These are phyloP conservation scores for Zaprionus davidi DNA, from an alignment of 1,140 invertebrate species.

Conservation along the genomic window DNA sequence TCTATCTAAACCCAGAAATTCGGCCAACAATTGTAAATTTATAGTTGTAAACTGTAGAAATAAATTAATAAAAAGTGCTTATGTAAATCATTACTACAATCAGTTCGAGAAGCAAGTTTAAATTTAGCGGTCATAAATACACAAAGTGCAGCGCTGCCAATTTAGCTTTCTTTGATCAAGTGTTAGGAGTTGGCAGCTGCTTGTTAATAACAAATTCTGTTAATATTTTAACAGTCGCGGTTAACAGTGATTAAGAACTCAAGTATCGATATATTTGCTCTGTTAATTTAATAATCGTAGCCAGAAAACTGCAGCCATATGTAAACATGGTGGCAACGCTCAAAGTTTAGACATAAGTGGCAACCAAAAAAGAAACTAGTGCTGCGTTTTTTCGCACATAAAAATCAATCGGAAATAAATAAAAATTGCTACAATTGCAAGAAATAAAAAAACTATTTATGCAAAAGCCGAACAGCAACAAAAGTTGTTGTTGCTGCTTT, in stretches of 20 bases:
- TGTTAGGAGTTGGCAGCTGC: too few relatives aligned
- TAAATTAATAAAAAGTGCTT: slow-evolving; percentile 49
- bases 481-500: slow-evolving; percentile 76
- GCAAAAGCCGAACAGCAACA: slow-evolving; percentile 68
- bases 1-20: slow-evolving; percentile 14
- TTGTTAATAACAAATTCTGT: too few relatives aligned
- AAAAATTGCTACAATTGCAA: slow-evolving; percentile 44
- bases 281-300: not conserved
- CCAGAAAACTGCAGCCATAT: slow-evolving; percentile 10
- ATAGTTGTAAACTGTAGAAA: slow-evolving; percentile 40
- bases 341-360: slow-evolving; percentile 35
- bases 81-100: not conserved
- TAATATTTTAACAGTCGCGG: not conserved
- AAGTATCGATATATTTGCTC: not conserved
- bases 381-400: slow-evolving; percentile 54
- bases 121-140: not conserved
- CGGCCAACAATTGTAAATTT: slow-evolving; percentile 63
- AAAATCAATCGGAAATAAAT: slow-evolving; percentile 56
- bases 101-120: not conserved
- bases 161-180: too few relatives aligned
- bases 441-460: slow-evolving; percentile 52
- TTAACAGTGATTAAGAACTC: not conserved
- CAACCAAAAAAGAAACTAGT: slow-evolving; percentile 53
- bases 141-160: not conserved
- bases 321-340: slow-evolving; percentile 16